Base-by-base conservation (phyloP, 2,113 vertebrate species). In the Mirounga angustirostris region DNA sequence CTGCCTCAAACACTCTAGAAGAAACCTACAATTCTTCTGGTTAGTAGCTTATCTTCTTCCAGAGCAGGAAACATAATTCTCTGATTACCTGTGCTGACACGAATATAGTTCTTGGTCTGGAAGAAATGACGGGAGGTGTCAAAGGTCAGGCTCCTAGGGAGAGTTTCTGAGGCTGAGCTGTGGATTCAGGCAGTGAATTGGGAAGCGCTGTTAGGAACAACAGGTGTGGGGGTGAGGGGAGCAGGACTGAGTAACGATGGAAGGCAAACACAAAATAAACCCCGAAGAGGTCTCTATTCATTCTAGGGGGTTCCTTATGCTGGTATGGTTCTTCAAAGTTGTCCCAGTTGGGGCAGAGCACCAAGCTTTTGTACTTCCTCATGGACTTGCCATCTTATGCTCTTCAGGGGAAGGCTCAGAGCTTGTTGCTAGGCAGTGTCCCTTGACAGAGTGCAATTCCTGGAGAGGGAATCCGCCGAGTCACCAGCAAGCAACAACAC, bases 121-220 rank as follows among this genome's bases (percentile, higher is more conserved):
- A 65, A 87, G 58, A 50, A 33, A 91, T 18, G 54, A 67, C 11
- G 46, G n/a, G 30, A 3, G 5, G 19, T 36, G 26, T 28, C 71
- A 63, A 61, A 86, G n/a, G 28, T 50, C 22, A 91, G 13, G 1
- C 22, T 71, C 26, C 22, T 7, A 9, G 46, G 28, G 16, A 85
- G 71, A 11, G 14, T n/a, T 16, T 73, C 43, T n/a, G 26, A 24
- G 46, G 3, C 67, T 54, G 74, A 21, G 46, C 71, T 4, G 1
- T 0, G 2, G 46, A 50, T 14, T 22, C 30, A 26, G 4, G 9
- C 16, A 10, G 28, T 9, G 22, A 18, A 5, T 3, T 26, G 15
- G 21, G n/a, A 43, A 24, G 2, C 10, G 1, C 69, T 71, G 9
- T 14, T 11, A 28, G 79, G 4, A n/a, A 9, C 18, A 36, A 24